These are phyloP conservation scores for Andrena cerasifolii DNA, from an alignment of 1,140 invertebrate genomes.

Conservation along the genomic window DNA sequence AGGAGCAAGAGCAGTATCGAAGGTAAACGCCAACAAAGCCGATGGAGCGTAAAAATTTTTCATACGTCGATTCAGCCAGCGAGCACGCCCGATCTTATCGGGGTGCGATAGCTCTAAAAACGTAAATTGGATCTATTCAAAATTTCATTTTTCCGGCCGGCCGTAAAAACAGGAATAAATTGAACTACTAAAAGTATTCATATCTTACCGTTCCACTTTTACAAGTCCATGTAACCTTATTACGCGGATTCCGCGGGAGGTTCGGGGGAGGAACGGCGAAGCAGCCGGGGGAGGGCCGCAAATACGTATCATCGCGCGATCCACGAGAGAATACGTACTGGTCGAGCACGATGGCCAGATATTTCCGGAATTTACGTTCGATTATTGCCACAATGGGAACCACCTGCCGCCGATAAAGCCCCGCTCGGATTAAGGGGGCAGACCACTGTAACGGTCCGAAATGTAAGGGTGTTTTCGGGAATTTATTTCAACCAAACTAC, in stretches of 20 bases:
- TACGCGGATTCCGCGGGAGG: slow-evolving; percentile 1
- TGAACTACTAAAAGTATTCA: slow-evolving; percentile 42
- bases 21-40: slow-evolving; percentile 36
- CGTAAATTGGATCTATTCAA: slow-evolving; percentile 48
- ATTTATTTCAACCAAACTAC: too few relatives aligned
- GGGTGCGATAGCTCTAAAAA: slow-evolving; percentile 38
- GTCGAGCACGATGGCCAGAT: background rate
- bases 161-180: slow-evolving; percentile 48
- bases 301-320: slow-evolving; percentile 32
- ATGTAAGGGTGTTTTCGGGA: too few relatives aligned
- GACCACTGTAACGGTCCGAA: too few relatives aligned
- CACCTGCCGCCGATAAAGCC: slow-evolving; percentile 26
- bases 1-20: background rate
- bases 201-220: slow-evolving; percentile 22
- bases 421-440: background rate
- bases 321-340: slow-evolving; percentile 23
- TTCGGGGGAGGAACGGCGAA: background rate
- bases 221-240: slow-evolving; percentile 38
- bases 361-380: slow-evolving; percentile 51
- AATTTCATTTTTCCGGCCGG: slow-evolving; percentile 43
- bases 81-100: slow-evolving; percentile 47
- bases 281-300: background rate
- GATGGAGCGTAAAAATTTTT: slow-evolving; percentile 48
- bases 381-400: slow-evolving; percentile 44
- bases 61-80: slow-evolving; percentile 29